These are phyloP conservation scores for Sylvietta virens DNA, from an alignment of 2,113 vertebrate species.

Conservation along the genomic window DNA sequence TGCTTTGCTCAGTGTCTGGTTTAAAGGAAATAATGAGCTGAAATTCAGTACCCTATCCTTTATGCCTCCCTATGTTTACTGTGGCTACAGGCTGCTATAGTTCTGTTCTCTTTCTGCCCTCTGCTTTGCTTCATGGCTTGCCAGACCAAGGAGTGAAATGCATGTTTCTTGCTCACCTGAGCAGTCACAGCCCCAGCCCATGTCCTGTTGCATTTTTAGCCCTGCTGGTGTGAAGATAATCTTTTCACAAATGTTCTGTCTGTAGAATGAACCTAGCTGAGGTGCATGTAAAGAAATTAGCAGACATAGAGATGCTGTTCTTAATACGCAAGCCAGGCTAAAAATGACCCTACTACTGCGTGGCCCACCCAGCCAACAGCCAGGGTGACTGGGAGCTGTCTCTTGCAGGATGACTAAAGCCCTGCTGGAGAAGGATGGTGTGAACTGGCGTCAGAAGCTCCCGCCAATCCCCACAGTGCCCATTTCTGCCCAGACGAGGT, in stretches of 20 bases:
- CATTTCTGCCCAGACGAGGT: slow-evolving; percentile 77
- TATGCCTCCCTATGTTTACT: accelerated
- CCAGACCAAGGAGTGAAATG: neutral
- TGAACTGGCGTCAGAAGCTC: slow-evolving; percentile 87
- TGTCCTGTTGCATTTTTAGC: neutral
- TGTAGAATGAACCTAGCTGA: neutral
- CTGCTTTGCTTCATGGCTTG: neutral
- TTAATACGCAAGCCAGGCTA: neutral
- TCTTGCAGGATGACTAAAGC: slow-evolving; percentile 87
- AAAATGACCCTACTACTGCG: accelerated
- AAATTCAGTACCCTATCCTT: accelerated
- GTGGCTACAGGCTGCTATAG: neutral
- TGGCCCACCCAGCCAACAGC: neutral
- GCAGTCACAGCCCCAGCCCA: neutral
- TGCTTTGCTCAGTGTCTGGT: neutral
- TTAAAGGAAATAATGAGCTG: neutral
- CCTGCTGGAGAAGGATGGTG: slow-evolving; percentile 81
- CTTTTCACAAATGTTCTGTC: neutral
- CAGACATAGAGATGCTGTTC: neutral
- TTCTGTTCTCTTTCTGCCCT: neutral
- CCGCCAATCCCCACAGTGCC: slow-evolving; percentile 86
- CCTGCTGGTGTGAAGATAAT: neutral
- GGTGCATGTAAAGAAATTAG: neutral
- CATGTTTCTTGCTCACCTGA: neutral
- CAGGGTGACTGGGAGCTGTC: neutral